A percentile compares a stretch with the other conserved stretches of the same genome.
phyloP scores from a whole-genome alignment of 2,888 invertebrate species.

The Vesta saturnalis region DNA sequence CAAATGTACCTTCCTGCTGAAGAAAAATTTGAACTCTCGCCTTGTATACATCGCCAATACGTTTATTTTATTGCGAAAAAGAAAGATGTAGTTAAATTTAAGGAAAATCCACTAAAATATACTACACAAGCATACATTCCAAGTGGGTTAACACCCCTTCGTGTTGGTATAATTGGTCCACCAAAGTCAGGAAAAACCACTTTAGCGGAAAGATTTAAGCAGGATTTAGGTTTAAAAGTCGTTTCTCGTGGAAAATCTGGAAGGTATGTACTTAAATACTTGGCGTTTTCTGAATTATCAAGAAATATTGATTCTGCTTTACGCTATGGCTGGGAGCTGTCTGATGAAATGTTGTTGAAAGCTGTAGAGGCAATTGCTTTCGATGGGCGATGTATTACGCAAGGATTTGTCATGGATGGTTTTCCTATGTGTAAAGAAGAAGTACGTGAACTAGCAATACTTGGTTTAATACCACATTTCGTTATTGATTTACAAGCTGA shows the following conservation, averaged over 20 bases:
- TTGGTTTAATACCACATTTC: conserved; percentile 68
- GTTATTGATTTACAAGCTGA: conserved; percentile 65
- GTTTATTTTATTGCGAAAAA: conserved; percentile 69
- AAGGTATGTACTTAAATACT: conserved; percentile 63
- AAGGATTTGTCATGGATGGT: conserved; percentile 72
- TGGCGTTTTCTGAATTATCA: conserved; percentile 66
- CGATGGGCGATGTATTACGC: conserved; percentile 63
- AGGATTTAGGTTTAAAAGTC: conserved; percentile 65
- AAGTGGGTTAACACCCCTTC: conserved; percentile 65
- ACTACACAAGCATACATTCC: conserved; percentile 60
- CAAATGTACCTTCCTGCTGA: conserved; percentile 64
- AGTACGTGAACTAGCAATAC: conserved; percentile 62
- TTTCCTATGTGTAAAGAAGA: conserved; percentile 67
- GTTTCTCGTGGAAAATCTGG: conserved; percentile 67
- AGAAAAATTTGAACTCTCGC: conserved; percentile 62
- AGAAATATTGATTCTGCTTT: conserved; percentile 60
- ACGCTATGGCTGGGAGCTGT: conserved; percentile 61
- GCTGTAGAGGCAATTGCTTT: conserved; percentile 66
- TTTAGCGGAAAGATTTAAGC: conserved; percentile 66
- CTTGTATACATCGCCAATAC: conserved; percentile 68
- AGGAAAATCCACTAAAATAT: conserved; percentile 68
- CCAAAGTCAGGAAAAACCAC: conserved; percentile 72
- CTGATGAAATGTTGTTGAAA: conserved; percentile 63
- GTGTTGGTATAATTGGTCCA: conserved; percentile 69
- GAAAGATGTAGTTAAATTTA: conserved; percentile 64